Base-by-base conservation (phyloP, 37 sponge, comb jelly and placozoan species). In the Geodia barretti region DNA sequence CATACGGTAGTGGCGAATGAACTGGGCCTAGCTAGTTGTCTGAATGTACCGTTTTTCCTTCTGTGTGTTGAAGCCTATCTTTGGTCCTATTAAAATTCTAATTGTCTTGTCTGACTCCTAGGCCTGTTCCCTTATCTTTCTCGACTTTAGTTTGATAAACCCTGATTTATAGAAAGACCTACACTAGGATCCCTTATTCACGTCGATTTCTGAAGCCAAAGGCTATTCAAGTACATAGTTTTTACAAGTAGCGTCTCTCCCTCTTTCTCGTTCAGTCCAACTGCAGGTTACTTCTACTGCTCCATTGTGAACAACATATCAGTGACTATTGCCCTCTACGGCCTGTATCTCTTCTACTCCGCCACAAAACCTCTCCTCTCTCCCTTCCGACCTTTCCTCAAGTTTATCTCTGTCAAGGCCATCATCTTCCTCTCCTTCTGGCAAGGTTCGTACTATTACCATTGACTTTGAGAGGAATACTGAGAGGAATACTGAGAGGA, bases 341-440 rank as follows among this genome's bases (percentile, higher is more conserved):
- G 93, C 3, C 81, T 98, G 31, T 81, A 92, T 2, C 75, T 98
- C 38, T 98, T 98, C 95, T 98, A 98, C 82, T 62, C 80, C 69
- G 96, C 97, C 41, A 96, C 97, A 35, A 63, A 74, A 32, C 71
- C 80, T 0, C 79, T 98, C 8, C 91, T 98, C 39, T 75, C 79
- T 39, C 76, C 85, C 19, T 94, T 92, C 64, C 62, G 94, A 62
- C 99, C 99, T 26, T 93, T 98, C 23, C 76, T 98, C 39, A 98
- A 98, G 81, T 98, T 98, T 88, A 68, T 98, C 64, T 77, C 89
- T n/a, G 78, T 98, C 43, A 98, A 98, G 66, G 71, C 89, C 7
- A 86, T 98, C 25, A 81, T 98, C 33, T 96, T 98, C 64, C 82
- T 96, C 26, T 90, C 95, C 1, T 98, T 98, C 73, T 98, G 99